Base-by-base conservation (phyloP, 2,888 invertebrate species). In the Odontocolon sp. region DNA sequence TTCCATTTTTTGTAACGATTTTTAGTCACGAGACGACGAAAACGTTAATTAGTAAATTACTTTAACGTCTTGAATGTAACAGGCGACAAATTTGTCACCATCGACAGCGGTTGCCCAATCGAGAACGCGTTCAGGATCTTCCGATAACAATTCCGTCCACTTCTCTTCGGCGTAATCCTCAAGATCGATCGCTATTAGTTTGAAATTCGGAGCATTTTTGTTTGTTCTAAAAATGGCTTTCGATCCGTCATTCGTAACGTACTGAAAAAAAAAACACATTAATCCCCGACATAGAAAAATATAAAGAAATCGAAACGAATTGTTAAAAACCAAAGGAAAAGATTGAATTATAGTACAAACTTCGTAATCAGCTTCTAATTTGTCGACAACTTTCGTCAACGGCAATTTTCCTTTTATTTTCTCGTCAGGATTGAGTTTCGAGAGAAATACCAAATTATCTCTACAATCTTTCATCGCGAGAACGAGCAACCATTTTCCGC, bases 11-110 rank as follows among this genome's bases (percentile, higher is more conserved):
- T n/a, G n/a, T n/a, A n/a, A n/a, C n/a, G n/a, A n/a, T n/a, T n/a
- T n/a, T n/a, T n/a, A n/a, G n/a, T n/a, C n/a, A n/a, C n/a, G n/a
- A n/a, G n/a, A n/a, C n/a, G n/a, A n/a, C n/a, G n/a, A n/a, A n/a
- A n/a, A n/a, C n/a, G n/a, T n/a, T n/a, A n/a, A n/a, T n/a, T 40
- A 6, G 38, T 33, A 38, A 77, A 83, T 85, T 91, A 97, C 98
- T 93, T 98, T 98, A 5, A 99, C 99, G 92, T 99, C 98, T 87
- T 96, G 94, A 72, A 99, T 94, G 88, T 98, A 99, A 88, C 96
- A 95, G 33, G 97, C 91, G 61, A 98, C 93, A 33, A 99, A 92
- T 90, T 97, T 96, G 88, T 98, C 94, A n/a, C 94, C 91, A 89
- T 97, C 94, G 0, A 98, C 97, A 64, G 96, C 95, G 5, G 93